Percentiles rank a stretch among this genome's conserved stretches.
Evolutionary conservation across 2,113 vertebrate genomes (phyloP).

Genomic region (Pygoscelis adeliae): DNA sequence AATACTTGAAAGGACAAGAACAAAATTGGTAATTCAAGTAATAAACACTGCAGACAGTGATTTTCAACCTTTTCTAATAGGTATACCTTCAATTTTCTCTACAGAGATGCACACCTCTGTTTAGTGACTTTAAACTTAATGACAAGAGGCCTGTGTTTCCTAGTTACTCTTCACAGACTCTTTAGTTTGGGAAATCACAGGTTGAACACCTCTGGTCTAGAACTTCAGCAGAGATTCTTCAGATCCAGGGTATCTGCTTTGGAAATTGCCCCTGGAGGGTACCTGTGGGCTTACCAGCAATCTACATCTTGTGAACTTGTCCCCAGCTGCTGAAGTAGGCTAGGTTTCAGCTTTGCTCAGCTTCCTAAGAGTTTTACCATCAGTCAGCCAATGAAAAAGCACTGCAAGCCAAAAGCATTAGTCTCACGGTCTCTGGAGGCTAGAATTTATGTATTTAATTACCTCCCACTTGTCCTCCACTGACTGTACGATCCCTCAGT

Average conservation of each 20-base stretch:
- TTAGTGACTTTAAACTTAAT: not conserved
- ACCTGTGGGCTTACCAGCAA: not conserved
- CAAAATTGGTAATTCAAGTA: not conserved
- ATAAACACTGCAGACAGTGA: not conserved
- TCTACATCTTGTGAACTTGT: not conserved
- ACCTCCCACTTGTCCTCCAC: not conserved
- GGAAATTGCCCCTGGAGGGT: not conserved
- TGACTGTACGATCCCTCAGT: not conserved
- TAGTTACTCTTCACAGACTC: not conserved
- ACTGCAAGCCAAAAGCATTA: not conserved
- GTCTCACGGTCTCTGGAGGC: not conserved
- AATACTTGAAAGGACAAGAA: slow-evolving; percentile 10
- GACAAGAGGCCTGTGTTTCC: not conserved
- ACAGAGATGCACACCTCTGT: not conserved
- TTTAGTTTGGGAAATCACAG: not conserved
- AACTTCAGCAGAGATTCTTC: not conserved
- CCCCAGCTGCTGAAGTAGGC: not conserved
- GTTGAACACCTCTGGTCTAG: not conserved
- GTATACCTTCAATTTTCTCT: not conserved
- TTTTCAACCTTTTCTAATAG: not conserved
- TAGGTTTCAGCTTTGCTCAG: not conserved
- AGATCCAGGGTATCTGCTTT: not conserved
- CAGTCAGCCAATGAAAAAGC: not conserved
- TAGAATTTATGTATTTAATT: slow-evolving; percentile 17
- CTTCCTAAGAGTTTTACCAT: not conserved